Conservation (phyloP, 2,888 invertebrate genomes). For the Aphidius colemani region DNA sequence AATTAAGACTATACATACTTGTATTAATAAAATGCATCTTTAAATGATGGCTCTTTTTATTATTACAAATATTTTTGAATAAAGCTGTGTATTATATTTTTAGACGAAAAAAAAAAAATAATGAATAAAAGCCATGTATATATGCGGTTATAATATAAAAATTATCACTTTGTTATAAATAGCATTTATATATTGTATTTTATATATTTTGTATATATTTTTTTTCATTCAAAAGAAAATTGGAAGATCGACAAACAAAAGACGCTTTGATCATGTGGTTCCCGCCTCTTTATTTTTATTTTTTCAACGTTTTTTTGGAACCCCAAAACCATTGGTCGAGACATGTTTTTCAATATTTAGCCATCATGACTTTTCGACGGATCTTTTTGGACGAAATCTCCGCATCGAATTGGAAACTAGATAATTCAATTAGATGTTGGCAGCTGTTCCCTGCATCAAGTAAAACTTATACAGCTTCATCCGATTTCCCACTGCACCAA, state of each 20-base stretch:
- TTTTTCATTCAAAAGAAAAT: conserved; percentile 20
- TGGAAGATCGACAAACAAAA: conserved; percentile 43
- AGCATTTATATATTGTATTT: conserved; percentile 1
- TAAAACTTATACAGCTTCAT: no score
- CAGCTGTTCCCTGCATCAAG: conserved; percentile 42
- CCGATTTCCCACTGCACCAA: background rate
- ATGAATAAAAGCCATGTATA: no score
- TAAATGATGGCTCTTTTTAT: no score
- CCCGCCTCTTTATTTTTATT: conserved; percentile 21
- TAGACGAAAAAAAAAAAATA: no score
- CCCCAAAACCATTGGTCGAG: conserved; percentile 31
- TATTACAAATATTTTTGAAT: no score
- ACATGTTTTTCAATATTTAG: conserved; percentile 60
- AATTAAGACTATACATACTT: no score
- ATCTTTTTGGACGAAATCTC: conserved; percentile 52
- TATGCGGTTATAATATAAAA: no score
- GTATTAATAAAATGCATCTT: no score
- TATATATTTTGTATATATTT: conserved; percentile 1
- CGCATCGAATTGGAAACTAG: conserved; percentile 60
- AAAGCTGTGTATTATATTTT: no score
- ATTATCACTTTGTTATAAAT: no score
- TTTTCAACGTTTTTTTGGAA: no score
- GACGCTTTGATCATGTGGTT: conserved; percentile 22
- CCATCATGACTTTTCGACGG: conserved; percentile 59
- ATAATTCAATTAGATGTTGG: conserved; percentile 60